Percentiles rank a stretch among this genome's conserved stretches.
Conservation (phyloP, 2,888 invertebrate species). For the Campoletis raptor region DNA sequence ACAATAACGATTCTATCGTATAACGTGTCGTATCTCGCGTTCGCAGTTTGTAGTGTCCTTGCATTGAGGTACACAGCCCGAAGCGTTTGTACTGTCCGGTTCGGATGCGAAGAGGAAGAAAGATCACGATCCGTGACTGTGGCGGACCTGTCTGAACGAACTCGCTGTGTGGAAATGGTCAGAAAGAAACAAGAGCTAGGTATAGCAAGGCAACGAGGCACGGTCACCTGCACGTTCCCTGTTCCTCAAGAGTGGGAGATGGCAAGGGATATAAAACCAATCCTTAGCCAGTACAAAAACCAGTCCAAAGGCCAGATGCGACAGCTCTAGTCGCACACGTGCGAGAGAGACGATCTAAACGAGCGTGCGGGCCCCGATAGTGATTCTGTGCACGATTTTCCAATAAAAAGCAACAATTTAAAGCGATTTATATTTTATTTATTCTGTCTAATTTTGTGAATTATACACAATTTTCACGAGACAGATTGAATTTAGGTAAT, state of each 20-base stretch:
- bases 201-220: slow-evolving; percentile 64
- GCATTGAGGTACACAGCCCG: slow-evolving; percentile 58
- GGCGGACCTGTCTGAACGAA: slow-evolving; percentile 30
- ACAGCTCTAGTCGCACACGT: slow-evolving; percentile 83
- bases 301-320: slow-evolving; percentile 84
- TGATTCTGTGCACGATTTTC: slow-evolving; percentile 80
- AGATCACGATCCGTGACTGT: slow-evolving; percentile 19
- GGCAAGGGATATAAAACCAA: slow-evolving; percentile 84
- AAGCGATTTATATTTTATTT: slow-evolving; percentile 3
- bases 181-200: slow-evolving; percentile 59
- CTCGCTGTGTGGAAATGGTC: slow-evolving; percentile 34
- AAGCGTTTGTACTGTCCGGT: slow-evolving; percentile 57
- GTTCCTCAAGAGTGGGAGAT: slow-evolving; percentile 79
- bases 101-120: slow-evolving; percentile 41
- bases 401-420: slow-evolving; percentile 32
- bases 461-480: not conserved
- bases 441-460: not conserved
- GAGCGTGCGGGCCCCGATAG: slow-evolving; percentile 76
- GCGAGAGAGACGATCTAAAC: slow-evolving; percentile 82
- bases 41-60: slow-evolving; percentile 65
- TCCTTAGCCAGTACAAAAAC: slow-evolving; percentile 78
- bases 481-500: slow-evolving; percentile 28
- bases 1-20: slow-evolving; percentile 12
- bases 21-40: slow-evolving; percentile 43
- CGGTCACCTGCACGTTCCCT: slow-evolving; percentile 54